These are phyloP conservation scores for Mystacornis crossleyi DNA, from an alignment of 2,113 vertebrate genomes.

Conservation along the genomic window DNA sequence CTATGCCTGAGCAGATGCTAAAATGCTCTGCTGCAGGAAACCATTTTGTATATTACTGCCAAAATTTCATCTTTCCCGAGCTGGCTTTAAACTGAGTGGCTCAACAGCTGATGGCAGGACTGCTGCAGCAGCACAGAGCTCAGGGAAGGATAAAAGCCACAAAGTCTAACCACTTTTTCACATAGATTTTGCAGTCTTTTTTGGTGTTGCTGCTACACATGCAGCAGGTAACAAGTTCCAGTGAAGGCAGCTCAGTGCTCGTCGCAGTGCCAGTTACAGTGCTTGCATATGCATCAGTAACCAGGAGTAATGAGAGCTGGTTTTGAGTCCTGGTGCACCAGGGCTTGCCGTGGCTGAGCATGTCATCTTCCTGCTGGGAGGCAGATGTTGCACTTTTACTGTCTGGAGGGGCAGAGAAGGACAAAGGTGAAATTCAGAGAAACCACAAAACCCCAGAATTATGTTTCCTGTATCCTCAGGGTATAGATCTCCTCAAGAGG, in stretches of 20 bases:
- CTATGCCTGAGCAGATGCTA: not conserved
- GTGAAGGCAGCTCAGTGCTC: not conserved
- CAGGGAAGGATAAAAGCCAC: not conserved
- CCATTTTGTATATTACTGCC: not conserved
- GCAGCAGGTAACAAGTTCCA: not conserved
- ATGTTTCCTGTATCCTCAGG: not conserved
- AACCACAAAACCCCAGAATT: not conserved
- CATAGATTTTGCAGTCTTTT: not conserved
- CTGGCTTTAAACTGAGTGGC: not conserved
- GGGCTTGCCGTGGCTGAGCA: not conserved
- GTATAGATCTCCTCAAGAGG: not conserved
- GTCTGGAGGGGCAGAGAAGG: not conserved
- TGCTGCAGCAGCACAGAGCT: not conserved
- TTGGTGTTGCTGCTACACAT: not conserved
- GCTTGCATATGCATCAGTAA: not conserved
- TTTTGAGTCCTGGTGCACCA: not conserved
- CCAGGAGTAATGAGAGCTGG: not conserved
- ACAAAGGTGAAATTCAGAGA: not conserved
- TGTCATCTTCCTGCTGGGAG: not conserved
- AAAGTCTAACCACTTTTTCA: not conserved
- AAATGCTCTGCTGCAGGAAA: constrained; percentile 1
- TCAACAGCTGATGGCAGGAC: not conserved
- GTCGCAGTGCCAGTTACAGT: not conserved
- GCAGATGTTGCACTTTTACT: not conserved
- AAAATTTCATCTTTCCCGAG: not conserved